Conservation (phyloP, 2,888 invertebrate species). For the Aphodius sticticus region DNA sequence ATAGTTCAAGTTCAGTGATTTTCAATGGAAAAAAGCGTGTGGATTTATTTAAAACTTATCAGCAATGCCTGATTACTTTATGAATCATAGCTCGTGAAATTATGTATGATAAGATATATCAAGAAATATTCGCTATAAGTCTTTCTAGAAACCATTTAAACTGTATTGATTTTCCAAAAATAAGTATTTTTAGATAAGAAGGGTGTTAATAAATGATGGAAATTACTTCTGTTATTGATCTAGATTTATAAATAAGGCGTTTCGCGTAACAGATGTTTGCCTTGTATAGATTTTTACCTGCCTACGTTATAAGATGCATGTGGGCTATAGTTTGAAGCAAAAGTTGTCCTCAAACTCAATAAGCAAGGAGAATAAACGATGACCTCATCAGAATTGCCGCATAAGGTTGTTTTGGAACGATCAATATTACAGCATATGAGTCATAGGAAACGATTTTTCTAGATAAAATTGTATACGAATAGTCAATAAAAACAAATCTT, state of each 20-base stretch:
- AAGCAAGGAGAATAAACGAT: constrained; percentile 30
- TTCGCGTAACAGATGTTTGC: constrained; percentile 14
- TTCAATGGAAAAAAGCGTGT: background rate
- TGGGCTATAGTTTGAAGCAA: constrained; percentile 9
- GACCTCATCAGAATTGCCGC: constrained; percentile 29
- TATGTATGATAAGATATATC: too few species aligned
- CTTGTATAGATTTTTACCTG: background rate
- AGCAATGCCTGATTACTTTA: too few species aligned
- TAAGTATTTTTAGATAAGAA: background rate
- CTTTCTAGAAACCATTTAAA: too few species aligned
- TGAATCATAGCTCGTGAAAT: too few species aligned
- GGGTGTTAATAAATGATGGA: background rate
- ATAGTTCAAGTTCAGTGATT: background rate
- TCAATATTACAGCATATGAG: constrained; percentile 35
- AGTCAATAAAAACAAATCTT: too few species aligned
- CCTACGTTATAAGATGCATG: background rate
- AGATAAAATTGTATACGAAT: background rate
- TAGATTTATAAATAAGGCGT: background rate
- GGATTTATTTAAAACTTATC: background rate
- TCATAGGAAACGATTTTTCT: background rate
- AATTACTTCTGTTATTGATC: background rate
- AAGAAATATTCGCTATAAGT: too few species aligned
- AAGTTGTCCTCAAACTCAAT: constrained; percentile 10
- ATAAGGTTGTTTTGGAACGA: constrained; percentile 39
- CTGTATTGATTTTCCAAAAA: background rate